Conservation (phyloP, 2,113 vertebrate species). For the Pseudopipra pipra region DNA sequence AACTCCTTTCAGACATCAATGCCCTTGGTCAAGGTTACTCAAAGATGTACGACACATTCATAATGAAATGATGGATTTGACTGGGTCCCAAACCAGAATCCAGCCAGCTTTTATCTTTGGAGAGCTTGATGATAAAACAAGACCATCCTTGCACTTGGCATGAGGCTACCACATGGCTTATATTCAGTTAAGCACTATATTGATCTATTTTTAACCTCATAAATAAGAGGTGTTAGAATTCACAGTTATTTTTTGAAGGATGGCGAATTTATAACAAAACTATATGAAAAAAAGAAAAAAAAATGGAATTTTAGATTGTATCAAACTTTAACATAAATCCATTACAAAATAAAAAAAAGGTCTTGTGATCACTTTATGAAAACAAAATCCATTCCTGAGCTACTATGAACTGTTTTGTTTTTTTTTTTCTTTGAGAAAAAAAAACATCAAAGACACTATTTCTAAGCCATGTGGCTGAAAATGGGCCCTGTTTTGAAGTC, state of each 20-base stretch:
- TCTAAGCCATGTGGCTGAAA: not conserved
- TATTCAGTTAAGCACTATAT: not conserved
- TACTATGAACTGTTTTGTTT: not conserved
- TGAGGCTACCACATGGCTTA: not conserved
- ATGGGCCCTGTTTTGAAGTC: not conserved
- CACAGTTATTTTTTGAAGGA: not conserved
- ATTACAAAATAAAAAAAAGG: not conserved
- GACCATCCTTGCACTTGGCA: not conserved
- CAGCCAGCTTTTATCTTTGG: not conserved
- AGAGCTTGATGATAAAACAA: not conserved
- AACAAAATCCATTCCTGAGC: not conserved
- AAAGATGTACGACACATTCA: not conserved
- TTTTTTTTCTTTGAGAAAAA: not conserved
- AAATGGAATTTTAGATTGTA: not conserved
- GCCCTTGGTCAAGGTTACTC: not conserved
- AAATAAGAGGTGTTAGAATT: not conserved
- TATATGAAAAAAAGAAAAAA: not conserved
- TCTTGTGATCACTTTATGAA: not conserved
- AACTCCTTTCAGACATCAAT: not conserved
- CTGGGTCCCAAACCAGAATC: not conserved
- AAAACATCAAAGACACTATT: not conserved
- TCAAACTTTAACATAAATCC: not conserved
- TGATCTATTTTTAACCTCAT: slow-evolving; percentile 10
- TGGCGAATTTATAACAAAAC: not conserved
- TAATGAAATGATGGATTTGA: slow-evolving; percentile 35